Conservation (phyloP, 2,888 invertebrate species). For the Drosophila formosana region DNA sequence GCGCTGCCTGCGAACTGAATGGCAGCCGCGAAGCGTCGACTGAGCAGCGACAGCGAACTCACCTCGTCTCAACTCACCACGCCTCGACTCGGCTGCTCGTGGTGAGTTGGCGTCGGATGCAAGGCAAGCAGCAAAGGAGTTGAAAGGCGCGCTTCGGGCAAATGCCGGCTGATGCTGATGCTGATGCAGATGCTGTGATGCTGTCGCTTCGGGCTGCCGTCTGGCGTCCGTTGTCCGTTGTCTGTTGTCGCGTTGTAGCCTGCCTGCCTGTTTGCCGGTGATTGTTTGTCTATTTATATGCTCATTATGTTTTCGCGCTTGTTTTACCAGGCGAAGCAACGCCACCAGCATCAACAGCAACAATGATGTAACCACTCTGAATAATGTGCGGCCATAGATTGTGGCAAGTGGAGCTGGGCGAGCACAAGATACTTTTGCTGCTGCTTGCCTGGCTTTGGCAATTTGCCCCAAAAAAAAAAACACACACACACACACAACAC, state of each 20-base stretch:
- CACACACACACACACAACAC: constrained; percentile 3
- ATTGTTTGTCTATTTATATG: constrained; percentile 77
- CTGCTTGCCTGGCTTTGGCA: constrained; percentile 12
- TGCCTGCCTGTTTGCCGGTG: constrained; percentile 41
- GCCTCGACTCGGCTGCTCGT: constrained; percentile 9
- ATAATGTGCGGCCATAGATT: constrained; percentile 74
- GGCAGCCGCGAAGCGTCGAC: not conserved
- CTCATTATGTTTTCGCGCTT: constrained; percentile 80
- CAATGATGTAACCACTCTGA: constrained; percentile 51
- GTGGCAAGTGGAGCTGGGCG: constrained; percentile 41
- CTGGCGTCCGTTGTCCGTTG: constrained; percentile 3
- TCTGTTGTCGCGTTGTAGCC: constrained; percentile 44
- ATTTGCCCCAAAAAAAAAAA: constrained; percentile 28
- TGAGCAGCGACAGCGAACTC: constrained; percentile 15
- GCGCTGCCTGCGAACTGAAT: constrained; percentile 41
- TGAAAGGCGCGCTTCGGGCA: constrained; percentile 4
- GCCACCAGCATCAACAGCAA: constrained; percentile 29
- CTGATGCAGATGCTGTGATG: not conserved
- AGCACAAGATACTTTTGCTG: constrained; percentile 7
- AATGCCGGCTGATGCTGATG: not conserved
- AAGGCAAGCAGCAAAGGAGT: not conserved
- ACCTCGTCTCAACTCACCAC: constrained; percentile 41
- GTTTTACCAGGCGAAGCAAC: constrained; percentile 65
- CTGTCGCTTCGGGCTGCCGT: constrained; percentile 24
- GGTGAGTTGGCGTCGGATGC: constrained; percentile 35